Percentiles rank a stretch among this genome's conserved stretches.
These are phyloP conservation scores for Sceloporus undulatus DNA, from an alignment of 2,113 vertebrate species.

Conservation along the genomic window DNA sequence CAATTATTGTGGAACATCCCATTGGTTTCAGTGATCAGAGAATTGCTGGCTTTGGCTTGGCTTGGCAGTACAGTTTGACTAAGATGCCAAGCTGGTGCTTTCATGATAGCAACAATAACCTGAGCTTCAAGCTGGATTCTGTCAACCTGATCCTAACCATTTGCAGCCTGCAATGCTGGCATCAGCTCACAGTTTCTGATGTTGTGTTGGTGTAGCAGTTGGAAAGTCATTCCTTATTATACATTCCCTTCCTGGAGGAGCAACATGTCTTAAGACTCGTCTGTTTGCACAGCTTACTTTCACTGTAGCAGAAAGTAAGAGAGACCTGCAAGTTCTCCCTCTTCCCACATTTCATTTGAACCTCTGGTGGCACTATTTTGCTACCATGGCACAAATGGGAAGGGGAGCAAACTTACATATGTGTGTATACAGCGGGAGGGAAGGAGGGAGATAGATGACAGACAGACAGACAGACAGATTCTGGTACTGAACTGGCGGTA, in stretches of 20 bases:
- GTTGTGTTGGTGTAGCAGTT: background rate
- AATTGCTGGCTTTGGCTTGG: background rate
- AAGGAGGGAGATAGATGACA: background rate
- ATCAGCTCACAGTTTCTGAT: background rate
- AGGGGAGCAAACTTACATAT: background rate
- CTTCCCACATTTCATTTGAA: background rate
- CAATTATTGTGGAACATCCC: slow-evolving; percentile 13
- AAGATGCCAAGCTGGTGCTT: slow-evolving; percentile 25
- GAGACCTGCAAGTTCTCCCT: background rate
- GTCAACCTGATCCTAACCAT: slow-evolving; percentile 12
- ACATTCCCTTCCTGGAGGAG: background rate
- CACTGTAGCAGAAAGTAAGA: background rate
- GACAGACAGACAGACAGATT: background rate
- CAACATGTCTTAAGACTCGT: background rate
- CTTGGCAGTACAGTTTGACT: slow-evolving; percentile 3
- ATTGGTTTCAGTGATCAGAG: slow-evolving; percentile 19
- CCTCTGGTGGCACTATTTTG: background rate
- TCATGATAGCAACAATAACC: slow-evolving; percentile 12
- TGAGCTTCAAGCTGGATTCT: slow-evolving; percentile 16
- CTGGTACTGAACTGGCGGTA: background rate
- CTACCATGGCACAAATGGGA: background rate
- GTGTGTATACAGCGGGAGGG: background rate
- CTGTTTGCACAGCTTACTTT: background rate
- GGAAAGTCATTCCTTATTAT: slow-evolving; percentile 18
- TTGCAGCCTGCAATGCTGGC: background rate